Conservation (phyloP, 2,888 invertebrate species). For the Patella caerulea region DNA sequence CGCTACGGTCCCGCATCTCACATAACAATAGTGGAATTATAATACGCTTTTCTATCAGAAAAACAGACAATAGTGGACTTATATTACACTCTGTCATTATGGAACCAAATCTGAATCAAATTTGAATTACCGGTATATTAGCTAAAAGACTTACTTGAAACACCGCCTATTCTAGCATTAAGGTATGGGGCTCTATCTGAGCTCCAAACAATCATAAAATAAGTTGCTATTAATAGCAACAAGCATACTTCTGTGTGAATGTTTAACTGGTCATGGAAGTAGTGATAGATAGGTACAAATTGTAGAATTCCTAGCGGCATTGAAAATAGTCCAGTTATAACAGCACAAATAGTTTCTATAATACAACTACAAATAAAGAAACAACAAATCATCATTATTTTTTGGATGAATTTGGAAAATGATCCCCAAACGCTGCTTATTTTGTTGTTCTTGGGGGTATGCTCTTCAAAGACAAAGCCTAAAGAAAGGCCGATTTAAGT, state of each 20-base stretch:
- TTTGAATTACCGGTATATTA: background rate
- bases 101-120: too few relatives aligned
- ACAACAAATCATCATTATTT: background rate
- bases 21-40: too few relatives aligned
- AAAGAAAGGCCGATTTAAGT: background rate
- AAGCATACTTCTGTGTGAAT: conserved; percentile 83
- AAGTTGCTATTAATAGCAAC: conserved; percentile 78
- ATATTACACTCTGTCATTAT: too few relatives aligned
- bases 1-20: too few relatives aligned
- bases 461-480: background rate
- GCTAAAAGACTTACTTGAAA: conserved; percentile 32
- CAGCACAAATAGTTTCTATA: conserved; percentile 76
- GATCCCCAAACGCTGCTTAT: too few relatives aligned
- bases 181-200: conserved; percentile 75
- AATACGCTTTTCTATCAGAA: too few relatives aligned
- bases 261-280: conserved; percentile 80
- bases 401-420: too few relatives aligned
- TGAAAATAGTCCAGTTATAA: conserved; percentile 75
- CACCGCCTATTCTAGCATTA: conserved; percentile 33
- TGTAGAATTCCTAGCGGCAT: conserved; percentile 82
- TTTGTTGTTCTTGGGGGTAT: background rate
- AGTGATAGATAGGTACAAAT: conserved; percentile 83
- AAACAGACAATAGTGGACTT: too few relatives aligned
- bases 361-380: conserved; percentile 71
- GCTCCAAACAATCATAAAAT: conserved; percentile 76